These are phyloP conservation scores for Zaprionus gabonicus DNA, from an alignment of 1,140 invertebrate species.

Conservation along the genomic window DNA sequence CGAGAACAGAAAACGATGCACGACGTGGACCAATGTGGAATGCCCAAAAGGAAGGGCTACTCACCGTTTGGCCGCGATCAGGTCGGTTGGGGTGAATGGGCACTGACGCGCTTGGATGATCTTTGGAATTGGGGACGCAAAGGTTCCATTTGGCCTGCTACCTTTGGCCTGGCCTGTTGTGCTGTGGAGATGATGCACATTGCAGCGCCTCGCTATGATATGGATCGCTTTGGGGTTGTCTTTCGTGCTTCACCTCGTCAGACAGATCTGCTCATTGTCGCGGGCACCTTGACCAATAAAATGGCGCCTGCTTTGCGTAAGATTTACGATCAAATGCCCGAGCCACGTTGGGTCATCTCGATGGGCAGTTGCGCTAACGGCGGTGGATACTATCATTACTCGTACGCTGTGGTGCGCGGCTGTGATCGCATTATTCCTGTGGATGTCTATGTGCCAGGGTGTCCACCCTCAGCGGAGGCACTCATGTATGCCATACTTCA, in stretches of 20 bases:
- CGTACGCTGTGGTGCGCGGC: conserved; percentile 98
- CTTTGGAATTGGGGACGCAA: conserved; percentile 97
- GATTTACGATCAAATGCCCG: conserved; percentile 97
- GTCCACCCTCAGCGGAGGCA: conserved; percentile 98
- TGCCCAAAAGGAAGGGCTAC: conserved; percentile 59
- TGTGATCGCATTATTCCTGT: conserved; percentile 99
- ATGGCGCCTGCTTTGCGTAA: conserved; percentile 99
- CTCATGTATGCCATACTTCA: conserved; percentile 97
- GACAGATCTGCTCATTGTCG: conserved; percentile 98
- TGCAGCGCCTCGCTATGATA: conserved; percentile 98
- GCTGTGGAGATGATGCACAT: conserved; percentile 99
- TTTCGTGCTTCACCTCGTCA: conserved; percentile 98
- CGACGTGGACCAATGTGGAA: conserved; percentile 49
- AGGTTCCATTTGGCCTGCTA: conserved; percentile 97
- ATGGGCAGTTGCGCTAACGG: conserved; percentile 99
- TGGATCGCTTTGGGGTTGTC: conserved; percentile 95
- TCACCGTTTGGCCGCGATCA: conserved; percentile 70
- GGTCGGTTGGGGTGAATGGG: conserved; percentile 89
- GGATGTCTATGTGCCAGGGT: conserved; percentile 99
- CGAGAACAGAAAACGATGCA: conserved; percentile 79
- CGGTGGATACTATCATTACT: conserved; percentile 99
- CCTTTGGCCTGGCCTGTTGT: conserved; percentile 98
- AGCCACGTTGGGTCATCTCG: conserved; percentile 97
- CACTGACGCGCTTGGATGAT: conserved; percentile 94
- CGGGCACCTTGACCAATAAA: conserved; percentile 99